Conservation (phyloP, 2,888 invertebrate genomes). For the Microdon myrmicae region DNA sequence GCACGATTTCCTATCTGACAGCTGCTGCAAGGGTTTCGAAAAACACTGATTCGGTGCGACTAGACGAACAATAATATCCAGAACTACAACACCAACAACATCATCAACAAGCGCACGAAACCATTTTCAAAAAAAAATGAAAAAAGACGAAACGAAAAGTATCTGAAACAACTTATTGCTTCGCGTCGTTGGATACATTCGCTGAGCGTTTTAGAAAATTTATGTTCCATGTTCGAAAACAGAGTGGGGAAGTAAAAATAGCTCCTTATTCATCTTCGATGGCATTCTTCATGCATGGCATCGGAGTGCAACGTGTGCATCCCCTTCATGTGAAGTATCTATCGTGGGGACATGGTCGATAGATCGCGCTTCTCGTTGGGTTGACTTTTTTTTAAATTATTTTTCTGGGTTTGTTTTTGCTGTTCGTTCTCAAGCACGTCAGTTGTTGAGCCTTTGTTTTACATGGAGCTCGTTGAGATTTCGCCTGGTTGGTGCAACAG, state of each 20-base stretch:
- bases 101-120: constrained; percentile 28
- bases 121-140: constrained; percentile 22
- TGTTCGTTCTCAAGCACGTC: no score
- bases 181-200: constrained; percentile 11
- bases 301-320: constrained; percentile 4
- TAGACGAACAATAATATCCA: no score
- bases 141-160: constrained; percentile 3
- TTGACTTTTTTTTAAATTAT: constrained; percentile 20
- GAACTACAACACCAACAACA: constrained; percentile 18
- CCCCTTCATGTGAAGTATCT: constrained; percentile 17
- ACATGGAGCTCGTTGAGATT: constrained; percentile 29
- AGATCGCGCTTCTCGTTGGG: constrained; percentile 25
- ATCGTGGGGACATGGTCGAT: constrained; percentile 16
- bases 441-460: constrained; percentile 40
- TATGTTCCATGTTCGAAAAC: constrained; percentile 45
- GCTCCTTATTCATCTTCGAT: constrained; percentile 65
- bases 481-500: background rate
- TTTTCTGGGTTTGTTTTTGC: constrained; percentile 28
- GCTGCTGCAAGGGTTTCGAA: no score
- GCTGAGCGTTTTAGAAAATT: constrained; percentile 26
- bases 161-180: background rate
- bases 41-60: no score
- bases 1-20: no score
- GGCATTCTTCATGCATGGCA: constrained; percentile 32
- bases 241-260: constrained; percentile 60